These are phyloP conservation scores for Orthosia cruda DNA, from an alignment of 2,888 invertebrate genomes.

Conservation along the genomic window DNA sequence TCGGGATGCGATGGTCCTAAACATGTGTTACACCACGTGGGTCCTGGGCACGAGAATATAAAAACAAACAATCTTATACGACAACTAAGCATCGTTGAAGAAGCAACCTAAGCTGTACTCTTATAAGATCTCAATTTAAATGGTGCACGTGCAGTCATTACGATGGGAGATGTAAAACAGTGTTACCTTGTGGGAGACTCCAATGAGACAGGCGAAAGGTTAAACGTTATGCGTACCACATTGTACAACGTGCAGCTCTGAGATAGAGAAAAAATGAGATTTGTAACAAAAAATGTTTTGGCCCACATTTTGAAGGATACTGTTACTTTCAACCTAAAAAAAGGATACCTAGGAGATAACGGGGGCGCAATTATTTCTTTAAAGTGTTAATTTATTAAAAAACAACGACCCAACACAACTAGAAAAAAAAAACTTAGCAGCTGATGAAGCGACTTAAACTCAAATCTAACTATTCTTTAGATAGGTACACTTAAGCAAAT, in stretches of 20 bases:
- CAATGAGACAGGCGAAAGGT: slow-evolving; percentile 87
- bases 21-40: slow-evolving; percentile 91
- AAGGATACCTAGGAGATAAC: background rate
- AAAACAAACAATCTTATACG: slow-evolving; percentile 63
- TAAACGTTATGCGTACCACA: slow-evolving; percentile 88
- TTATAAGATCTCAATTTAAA: slow-evolving; percentile 35
- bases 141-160: slow-evolving; percentile 17
- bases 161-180: slow-evolving; percentile 28
- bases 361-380: background rate
- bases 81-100: slow-evolving; percentile 29
- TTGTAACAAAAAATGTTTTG: slow-evolving; percentile 69
- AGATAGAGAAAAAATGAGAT: slow-evolving; percentile 66
- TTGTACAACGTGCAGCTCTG: slow-evolving; percentile 81
- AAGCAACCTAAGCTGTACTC: background rate
- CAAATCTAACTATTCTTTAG: background rate
- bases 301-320: slow-evolving; percentile 48
- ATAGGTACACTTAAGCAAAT: too few species aligned
- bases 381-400: background rate
- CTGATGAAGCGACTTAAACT: background rate
- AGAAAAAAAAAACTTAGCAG: background rate
- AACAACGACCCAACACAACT: background rate
- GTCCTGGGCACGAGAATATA: slow-evolving; percentile 78
- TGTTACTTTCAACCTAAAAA: slow-evolving; percentile 14
- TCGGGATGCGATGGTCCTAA: slow-evolving; percentile 83
- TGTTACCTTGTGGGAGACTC: slow-evolving; percentile 90